Evolutionary conservation across 1,140 invertebrate genomes (phyloP).

Genomic region (Chionoecetes opilio): DNA sequence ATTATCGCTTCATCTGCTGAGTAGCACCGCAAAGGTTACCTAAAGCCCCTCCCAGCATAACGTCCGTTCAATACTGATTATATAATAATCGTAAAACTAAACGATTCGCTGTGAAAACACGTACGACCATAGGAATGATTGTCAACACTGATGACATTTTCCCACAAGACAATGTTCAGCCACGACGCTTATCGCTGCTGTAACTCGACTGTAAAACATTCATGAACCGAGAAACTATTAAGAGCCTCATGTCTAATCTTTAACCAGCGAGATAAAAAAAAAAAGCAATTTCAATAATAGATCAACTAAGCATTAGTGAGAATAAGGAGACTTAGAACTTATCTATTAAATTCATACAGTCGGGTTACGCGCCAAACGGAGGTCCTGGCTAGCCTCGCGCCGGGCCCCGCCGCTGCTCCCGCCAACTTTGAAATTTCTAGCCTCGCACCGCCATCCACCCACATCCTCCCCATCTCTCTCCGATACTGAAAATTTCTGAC

Average conservation of each 20-base stretch:
- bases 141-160: no score
- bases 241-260: neutral
- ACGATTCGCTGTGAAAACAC: no score
- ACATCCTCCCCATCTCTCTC: neutral
- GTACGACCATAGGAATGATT: no score
- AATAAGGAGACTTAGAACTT: neutral
- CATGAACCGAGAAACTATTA: neutral
- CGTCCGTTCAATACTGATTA: no score
- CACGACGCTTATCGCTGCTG: neutral
- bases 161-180: no score
- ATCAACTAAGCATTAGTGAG: neutral
- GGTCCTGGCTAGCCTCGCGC: conserved; percentile 71
- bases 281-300: neutral
- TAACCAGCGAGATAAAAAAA: neutral
- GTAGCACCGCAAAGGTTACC: no score
- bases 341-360: neutral
- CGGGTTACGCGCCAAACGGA: conserved; percentile 57
- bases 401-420: conserved; percentile 43
- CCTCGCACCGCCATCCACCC: conserved; percentile 64
- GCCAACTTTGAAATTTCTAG: conserved; percentile 75
- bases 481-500: neutral
- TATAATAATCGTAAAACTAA: no score
- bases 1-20: no score
- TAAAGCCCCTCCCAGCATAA: no score
- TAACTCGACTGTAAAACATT: neutral